These are phyloP conservation scores for Drosophila mayri DNA, from an alignment of 1,140 invertebrate genomes.

Conservation along the genomic window DNA sequence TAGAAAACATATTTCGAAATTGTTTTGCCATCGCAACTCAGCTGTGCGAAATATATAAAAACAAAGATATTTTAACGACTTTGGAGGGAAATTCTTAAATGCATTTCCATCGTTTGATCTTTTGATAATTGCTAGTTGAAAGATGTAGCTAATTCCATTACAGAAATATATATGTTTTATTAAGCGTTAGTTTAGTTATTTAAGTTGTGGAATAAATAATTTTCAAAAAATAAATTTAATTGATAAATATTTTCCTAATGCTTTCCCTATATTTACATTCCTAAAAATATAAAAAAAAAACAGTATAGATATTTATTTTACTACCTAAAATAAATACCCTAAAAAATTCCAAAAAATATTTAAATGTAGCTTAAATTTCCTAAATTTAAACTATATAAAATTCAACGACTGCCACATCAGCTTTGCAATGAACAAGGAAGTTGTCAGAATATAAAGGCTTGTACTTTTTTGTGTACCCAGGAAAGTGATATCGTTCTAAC, in stretches of 20 bases:
- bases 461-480: slow-evolving; percentile 4
- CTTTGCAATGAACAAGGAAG: slow-evolving; percentile 5
- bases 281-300: neutral
- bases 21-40: slow-evolving; percentile 36
- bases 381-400: neutral
- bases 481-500: slow-evolving; percentile 40
- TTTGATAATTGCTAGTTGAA: neutral
- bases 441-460: neutral
- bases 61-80: neutral
- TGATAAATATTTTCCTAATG: too few relatives aligned
- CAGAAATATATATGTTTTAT: neutral
- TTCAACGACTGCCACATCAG: neutral
- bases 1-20: slow-evolving; percentile 78
- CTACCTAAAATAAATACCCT: neutral
- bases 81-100: neutral
- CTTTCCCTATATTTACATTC: too few relatives aligned
- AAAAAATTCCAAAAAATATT: neutral
- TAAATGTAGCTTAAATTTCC: neutral
- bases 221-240: too few relatives aligned
- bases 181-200: too few relatives aligned
- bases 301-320: neutral
- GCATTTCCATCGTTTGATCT: neutral
- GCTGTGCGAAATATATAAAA: slow-evolving; percentile 21
- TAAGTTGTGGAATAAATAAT: too few relatives aligned
- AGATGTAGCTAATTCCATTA: neutral